Evolutionary conservation across 2,113 vertebrate species (phyloP), one percentile per base, ranked within the genome.

Genomic region (Tautogolabrus adspersus): DNA sequence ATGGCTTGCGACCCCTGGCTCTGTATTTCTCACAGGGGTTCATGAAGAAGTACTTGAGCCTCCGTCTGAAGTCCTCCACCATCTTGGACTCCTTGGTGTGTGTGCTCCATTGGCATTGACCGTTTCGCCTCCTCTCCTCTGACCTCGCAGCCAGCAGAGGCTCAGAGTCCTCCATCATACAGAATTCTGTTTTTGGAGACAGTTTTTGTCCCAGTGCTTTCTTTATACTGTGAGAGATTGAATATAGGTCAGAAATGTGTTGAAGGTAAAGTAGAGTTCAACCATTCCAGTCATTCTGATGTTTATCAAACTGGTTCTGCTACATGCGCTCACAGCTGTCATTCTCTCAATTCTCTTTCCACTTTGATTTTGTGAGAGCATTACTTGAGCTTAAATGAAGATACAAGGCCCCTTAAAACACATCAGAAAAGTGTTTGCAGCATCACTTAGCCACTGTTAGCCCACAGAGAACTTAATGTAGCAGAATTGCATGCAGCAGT

Each of bases 21-120:
- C 89, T 94, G 87, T 97, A 97, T 84, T 98, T 99, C 83, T 99
- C 97, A 85, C 97, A 99, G 0, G 97, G 97, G 76, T 96, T 98
- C 97, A 98, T 99, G 81, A 99, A 99, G 87, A 96, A 99, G 89
- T 97, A 98, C 73, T 97, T 98, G 68, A 99, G 95, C 76, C 95
- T 96, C 66, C 96, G 93, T 73, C 96, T 95, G 88, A 99, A 95
- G 71, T 96, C 92, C 55, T 97, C 96, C 92, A 96, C 95, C 46
- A 88, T 62, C 58, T 95, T 92, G 0, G 92, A 87, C 65, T 96
- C 91, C 70, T 75, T 34, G 21, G 54, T 12, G 19, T 6, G 22
- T 1, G 52, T 65, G n/a, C 70, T 79, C 79, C 88, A 91, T 70
- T 59, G 23, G 61, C 72, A 70, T 46, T 22, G 1, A 79, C 88